A percentile compares a stretch with the other conserved stretches of the same genome.
phyloP scores from a whole-genome alignment of 2,113 vertebrate genomes.

The Corynorhinus townsendii region DNA sequence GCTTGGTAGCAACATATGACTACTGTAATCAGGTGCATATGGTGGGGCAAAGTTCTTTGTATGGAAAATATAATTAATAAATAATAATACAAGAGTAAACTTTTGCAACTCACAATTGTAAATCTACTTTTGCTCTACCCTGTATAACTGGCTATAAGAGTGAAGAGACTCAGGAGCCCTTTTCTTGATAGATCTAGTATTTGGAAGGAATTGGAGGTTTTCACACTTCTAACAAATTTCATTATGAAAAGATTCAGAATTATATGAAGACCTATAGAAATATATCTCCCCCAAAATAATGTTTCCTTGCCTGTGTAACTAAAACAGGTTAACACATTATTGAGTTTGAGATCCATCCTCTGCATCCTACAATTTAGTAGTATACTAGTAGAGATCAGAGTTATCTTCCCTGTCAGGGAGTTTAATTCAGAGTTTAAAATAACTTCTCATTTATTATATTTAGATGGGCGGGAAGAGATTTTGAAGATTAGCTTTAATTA shows the following conservation, averaged over 20 bases:
- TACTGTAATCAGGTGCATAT: background rate
- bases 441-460: conserved; percentile 19
- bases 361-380: background rate
- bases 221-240: conserved; percentile 5
- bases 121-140: background rate
- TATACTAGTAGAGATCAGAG: background rate
- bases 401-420: background rate
- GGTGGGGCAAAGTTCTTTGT: background rate
- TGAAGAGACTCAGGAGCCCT: background rate
- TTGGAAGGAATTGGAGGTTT: background rate
- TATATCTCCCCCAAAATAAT: conserved; percentile 15
- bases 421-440: conserved; percentile 44
- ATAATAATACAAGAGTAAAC: no score
- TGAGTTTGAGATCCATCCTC: background rate
- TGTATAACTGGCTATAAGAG: background rate
- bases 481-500: background rate
- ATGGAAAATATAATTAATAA: no score
- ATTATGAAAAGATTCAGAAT: background rate
- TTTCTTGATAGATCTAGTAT: background rate
- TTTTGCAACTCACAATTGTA: background rate
- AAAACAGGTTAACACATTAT: background rate
- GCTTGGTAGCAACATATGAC: background rate
- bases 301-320: background rate
- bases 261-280: conserved; percentile 15
- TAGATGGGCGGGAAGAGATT: background rate